A percentile compares a stretch with the other conserved stretches of the same genome.
phyloP scores from a whole-genome alignment of 1,140 invertebrate genomes.

The Sycophaga agraensis region DNA sequence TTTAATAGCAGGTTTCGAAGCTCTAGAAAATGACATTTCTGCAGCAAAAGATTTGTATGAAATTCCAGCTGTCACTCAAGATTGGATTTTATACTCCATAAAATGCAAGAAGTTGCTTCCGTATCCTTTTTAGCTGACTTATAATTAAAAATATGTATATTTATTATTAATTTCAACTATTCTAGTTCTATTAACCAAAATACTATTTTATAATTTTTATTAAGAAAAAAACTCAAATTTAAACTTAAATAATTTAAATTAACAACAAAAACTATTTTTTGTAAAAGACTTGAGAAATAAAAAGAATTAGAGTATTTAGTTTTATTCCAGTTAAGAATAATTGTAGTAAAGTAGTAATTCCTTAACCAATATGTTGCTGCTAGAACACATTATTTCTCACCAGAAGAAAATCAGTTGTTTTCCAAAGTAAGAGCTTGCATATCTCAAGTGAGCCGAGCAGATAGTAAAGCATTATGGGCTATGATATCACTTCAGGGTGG shows the following conservation, averaged over 20 bases:
- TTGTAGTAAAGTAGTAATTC: constrained; percentile 2
- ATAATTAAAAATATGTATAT: constrained; percentile 1
- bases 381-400: constrained; percentile 64
- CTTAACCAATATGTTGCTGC: constrained; percentile 8
- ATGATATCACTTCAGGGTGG: constrained; percentile 82
- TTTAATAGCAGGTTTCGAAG: constrained; percentile 80
- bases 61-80: constrained; percentile 80
- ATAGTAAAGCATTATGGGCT: constrained; percentile 73
- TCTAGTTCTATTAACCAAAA: background rate
- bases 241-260: no score
- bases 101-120: constrained; percentile 67
- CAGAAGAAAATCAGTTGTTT: constrained; percentile 68
- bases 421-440: constrained; percentile 72
- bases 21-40: constrained; percentile 74
- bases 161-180: background rate
- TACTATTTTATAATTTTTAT: background rate
- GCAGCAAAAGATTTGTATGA: constrained; percentile 90
- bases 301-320: no score
- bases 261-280: no score
- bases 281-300: background rate
- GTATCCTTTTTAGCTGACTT: constrained; percentile 62
- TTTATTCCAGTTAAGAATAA: background rate
- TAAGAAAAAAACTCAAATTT: background rate
- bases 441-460: constrained; percentile 67
- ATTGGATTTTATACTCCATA: constrained; percentile 78